Percentiles rank a stretch among this genome's conserved stretches.
These are phyloP conservation scores for Fulica atra DNA, from an alignment of 2,113 vertebrate genomes.

Conservation along the genomic window DNA sequence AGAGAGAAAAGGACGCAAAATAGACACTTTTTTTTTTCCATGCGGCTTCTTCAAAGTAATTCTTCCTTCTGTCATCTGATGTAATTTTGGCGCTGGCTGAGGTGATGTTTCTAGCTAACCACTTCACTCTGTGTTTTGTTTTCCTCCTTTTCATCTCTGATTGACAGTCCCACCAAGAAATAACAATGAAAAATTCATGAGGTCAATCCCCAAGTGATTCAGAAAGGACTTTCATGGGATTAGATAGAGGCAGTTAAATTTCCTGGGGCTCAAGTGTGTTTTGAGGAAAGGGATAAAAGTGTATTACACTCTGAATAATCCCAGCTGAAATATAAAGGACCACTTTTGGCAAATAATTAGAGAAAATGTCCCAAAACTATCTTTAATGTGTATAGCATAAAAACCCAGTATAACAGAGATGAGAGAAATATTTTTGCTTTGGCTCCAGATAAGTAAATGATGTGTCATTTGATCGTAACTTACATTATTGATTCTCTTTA, in stretches of 20 bases:
- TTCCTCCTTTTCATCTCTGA: conserved; percentile 48
- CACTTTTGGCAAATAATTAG: background rate
- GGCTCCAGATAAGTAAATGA: background rate
- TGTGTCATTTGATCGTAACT: background rate
- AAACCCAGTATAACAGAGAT: background rate
- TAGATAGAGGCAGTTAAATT: conserved; percentile 54
- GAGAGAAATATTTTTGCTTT: background rate
- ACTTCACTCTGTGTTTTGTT: conserved; percentile 16
- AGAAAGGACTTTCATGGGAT: conserved; percentile 54
- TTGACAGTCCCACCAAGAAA: conserved; percentile 56
- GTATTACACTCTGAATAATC: conserved; percentile 46
- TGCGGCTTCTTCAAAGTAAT: background rate
- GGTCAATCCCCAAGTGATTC: conserved; percentile 33
- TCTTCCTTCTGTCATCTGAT: background rate
- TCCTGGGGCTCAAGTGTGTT: conserved; percentile 40
- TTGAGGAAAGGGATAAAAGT: conserved; percentile 38
- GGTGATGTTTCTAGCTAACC: background rate
- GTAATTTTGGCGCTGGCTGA: background rate
- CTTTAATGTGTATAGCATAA: background rate
- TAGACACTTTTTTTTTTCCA: background rate
- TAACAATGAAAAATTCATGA: conserved; percentile 63
- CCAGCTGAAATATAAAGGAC: conserved; percentile 1
- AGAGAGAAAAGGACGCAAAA: background rate
- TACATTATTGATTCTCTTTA: background rate
- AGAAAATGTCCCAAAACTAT: background rate